Percentiles rank a stretch among this genome's conserved stretches.
phyloP scores from a whole-genome alignment of 2,113 vertebrate genomes.

The Cricetomys ansorgei region DNA sequence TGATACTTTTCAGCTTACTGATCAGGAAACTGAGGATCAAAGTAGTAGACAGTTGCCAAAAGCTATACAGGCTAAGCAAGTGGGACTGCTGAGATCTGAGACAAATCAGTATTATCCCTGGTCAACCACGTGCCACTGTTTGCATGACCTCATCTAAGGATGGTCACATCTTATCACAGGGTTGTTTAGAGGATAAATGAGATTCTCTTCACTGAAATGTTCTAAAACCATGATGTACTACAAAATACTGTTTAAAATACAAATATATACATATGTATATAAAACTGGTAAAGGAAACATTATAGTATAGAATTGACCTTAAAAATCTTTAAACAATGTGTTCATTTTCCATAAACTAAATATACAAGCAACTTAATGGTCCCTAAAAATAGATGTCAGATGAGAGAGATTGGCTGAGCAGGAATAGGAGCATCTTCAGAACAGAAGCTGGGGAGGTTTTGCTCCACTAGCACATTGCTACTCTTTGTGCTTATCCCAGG shows the following conservation, averaged over 20 bases:
- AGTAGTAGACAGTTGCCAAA: neutral
- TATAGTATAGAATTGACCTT: slow-evolving; percentile 13
- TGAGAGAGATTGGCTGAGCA: slow-evolving; percentile 40
- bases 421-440: slow-evolving; percentile 36
- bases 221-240: slow-evolving; percentile 2
- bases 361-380: slow-evolving; percentile 46
- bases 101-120: neutral
- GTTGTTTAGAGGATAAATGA: neutral
- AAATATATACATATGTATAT: neutral
- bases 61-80: neutral
- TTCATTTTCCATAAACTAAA: slow-evolving; percentile 60
- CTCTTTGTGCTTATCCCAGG: neutral
- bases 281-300: neutral
- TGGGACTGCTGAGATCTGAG: neutral
- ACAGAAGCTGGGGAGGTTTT: slow-evolving; percentile 28
- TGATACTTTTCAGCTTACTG: neutral
- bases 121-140: neutral
- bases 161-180: neutral
- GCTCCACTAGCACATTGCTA: slow-evolving; percentile 25
- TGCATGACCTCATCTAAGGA: neutral
- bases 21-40: neutral
- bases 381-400: slow-evolving; percentile 66
- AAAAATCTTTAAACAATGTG: slow-evolving; percentile 36
- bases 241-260: neutral
- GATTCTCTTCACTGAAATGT: neutral